Percentiles rank a stretch among this genome's conserved stretches.
Conservation (phyloP, 2,113 vertebrate species). For the Carassius gibelio region DNA sequence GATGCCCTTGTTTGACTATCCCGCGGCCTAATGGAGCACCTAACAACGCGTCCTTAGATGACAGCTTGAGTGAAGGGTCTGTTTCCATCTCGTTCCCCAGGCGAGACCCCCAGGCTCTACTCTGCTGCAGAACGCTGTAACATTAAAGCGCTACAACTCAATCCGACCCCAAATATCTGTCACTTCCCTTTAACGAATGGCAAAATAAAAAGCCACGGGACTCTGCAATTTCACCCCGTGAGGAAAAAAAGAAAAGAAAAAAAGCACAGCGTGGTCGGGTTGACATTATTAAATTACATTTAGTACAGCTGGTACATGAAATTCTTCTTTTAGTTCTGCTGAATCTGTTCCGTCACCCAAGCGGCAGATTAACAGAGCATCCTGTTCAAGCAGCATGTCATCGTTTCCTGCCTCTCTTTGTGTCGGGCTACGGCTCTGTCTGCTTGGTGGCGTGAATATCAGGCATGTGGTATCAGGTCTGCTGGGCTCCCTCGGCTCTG, state of each 20-base stretch:
- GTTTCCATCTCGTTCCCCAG: background rate
- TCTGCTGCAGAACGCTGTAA: conserved; percentile 26
- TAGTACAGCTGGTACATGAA: conserved; percentile 1
- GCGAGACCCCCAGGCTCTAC: background rate
- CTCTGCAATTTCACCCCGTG: background rate
- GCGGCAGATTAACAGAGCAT: conserved; percentile 49
- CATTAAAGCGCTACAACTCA: conserved; percentile 16
- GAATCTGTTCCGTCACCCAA: conserved; percentile 37
- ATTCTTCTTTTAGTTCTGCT: conserved; percentile 17
- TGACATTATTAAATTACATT: conserved; percentile 35
- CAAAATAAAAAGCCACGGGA: background rate
- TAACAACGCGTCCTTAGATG: conserved; percentile 30
- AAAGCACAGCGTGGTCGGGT: background rate
- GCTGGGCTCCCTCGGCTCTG: conserved; percentile 71
- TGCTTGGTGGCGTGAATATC: conserved; percentile 47
- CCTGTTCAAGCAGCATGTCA: conserved; percentile 42
- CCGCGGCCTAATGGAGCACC: conserved; percentile 36
- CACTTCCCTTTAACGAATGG: background rate
- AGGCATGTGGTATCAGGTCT: conserved; percentile 55
- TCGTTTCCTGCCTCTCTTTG: conserved; percentile 18
- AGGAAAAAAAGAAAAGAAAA: background rate
- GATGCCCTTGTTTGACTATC: conserved; percentile 10
- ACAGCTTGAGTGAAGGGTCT: conserved; percentile 13
- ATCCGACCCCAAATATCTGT: conserved; percentile 8
- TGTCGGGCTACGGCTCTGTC: conserved; percentile 19